Base-by-base conservation (phyloP, 2,888 invertebrate species). In the Perdita meconis region DNA sequence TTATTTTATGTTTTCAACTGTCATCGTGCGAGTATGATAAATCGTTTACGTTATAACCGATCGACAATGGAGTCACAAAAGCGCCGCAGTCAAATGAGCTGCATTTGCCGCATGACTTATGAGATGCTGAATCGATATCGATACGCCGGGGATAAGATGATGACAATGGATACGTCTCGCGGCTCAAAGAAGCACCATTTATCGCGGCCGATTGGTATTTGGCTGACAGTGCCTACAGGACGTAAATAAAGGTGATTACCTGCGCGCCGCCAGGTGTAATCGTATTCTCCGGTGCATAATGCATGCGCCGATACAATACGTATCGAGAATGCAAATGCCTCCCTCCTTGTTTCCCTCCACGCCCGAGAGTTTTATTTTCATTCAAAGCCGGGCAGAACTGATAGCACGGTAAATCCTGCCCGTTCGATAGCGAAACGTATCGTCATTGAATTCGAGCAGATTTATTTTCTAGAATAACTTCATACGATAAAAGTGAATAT, bases 41-140 rank as follows among this genome's bases (percentile, higher is more conserved):
- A 82, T 82, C 73, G 82, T 78, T 77, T 74, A 80, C 70, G 69
- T 82, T 78, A 63, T 82, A 74, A 82, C 78, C 80, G 80, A 38
- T 47, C 57, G 73, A 71, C 71, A 64, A 34, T 59, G 51, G 78
- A 53, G 44, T 60, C 44, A 77, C 69, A 81, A 82, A 81, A 77
- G 70, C 64, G 66, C 60, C 69, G 63, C 51, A 44, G 66, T 73
- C 36, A 63, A 70, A 72, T 64, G 76, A 76, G 71, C 53, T 53
- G 55, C 71, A 64, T 75, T n/a, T 71, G 78, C 59, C 44, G 56
- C 42, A 71, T 82, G 80, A 82, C 80, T 82, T 80, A 82, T 74
- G 80, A 79, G 78, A 77, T 68, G 68, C 69, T 80, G 79, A 75
- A 19, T 78, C 80, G 81, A 78, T 84, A 83, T 86, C 85, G 83